Base-by-base conservation (phyloP, 92 coral and sea anemone species). In the Micromussa lordhowensis region DNA sequence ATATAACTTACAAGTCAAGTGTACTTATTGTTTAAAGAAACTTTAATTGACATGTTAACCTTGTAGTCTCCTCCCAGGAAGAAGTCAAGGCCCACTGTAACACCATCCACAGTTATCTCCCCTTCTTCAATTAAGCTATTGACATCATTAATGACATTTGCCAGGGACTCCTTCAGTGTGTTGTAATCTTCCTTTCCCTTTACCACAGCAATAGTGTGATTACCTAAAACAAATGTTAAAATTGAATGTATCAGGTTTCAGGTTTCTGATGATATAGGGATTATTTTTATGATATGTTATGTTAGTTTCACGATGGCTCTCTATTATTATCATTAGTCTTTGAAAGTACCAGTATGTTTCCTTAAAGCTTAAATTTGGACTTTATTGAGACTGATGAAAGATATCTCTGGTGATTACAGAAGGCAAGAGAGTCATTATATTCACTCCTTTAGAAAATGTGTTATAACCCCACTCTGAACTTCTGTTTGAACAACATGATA, bases 21-120 rank as follows among this genome's bases (percentile, higher is more conserved):
- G 38, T 35, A 35, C 38, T 35, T 35, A 35, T 35, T 35, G 38
- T 35, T n/a, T 35, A 35, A 35, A 35, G 38, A 68, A 29, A 68
- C 21, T 29, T 68, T 3, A 68, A 24, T 35, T 1, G 4, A 68
- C 4, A 11, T 34, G 35, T 48, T 75, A 28, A 86, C 84, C 84
- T 86, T 86, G 40, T 86, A 86, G 51, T 86, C 90, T 35, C 84
- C 90, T 21, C 78, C 90, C 44, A 86, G 32, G 54, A 14, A 86
- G 80, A 86, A 77, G 31, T 77, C 84, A 2, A 86, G 90, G n/a
- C 66, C 14, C 5, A 86, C 72, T 68, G 24, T 88, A 28, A 70
- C 30, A 32, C 81, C 80, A 48, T 80, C 91, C 22, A 58, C 74
- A 31, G 32, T 69, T 28, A 80, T 66, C 28, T 35, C 30, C 53